Base-by-base conservation (phyloP, 2,797 vertebrate species). In the Nyctalus aviator region DNA sequence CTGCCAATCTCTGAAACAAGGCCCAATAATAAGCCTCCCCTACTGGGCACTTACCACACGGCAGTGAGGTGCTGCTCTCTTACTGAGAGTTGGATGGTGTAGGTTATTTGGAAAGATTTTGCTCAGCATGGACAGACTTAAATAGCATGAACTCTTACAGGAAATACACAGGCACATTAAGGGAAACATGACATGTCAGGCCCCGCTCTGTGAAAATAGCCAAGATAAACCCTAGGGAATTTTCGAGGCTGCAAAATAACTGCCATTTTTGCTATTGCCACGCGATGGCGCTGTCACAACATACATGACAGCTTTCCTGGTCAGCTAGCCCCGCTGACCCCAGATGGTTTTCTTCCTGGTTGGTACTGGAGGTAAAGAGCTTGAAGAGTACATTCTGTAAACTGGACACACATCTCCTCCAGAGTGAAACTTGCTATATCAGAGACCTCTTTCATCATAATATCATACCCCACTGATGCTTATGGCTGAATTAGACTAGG, bases 281-380 rank as follows among this genome's bases (percentile, higher is more conserved):
- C 85, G 11, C 0, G 83, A 66, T 97, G 44, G 97, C 86, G 18
- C 5, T 88, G 32, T 71, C 27, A 48, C 59, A 94, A 77, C 91
- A 88, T 11, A 17, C 96, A 97, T 10, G 30, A 1, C 2, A 17
- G 21, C 8, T 8, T 73, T 88, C 53, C 14, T 0, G 2, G 27
- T 18, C 13, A 0, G 6, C n/a, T 77, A 23, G 4, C 5, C 11
- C 0, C 0, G 37, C 44, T 12, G 53, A 64, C 8, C 27, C 27
- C n/a, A 3, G 0, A 20, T 13, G n/a, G 48, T 3, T 50, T 21
- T 44, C 15, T 79, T 18, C 8, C 9, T 48, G 25, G 18, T 57
- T 48, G 25, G 18, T 57, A 18, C 20, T n/a, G 64, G n/a, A 30
- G 1, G 0, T 83, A 55, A 90, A 94, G 68, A 27, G 18, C 11